phyloP scores from a whole-genome alignment of 2,113 vertebrate genomes.

The Seriola dumerili region DNA sequence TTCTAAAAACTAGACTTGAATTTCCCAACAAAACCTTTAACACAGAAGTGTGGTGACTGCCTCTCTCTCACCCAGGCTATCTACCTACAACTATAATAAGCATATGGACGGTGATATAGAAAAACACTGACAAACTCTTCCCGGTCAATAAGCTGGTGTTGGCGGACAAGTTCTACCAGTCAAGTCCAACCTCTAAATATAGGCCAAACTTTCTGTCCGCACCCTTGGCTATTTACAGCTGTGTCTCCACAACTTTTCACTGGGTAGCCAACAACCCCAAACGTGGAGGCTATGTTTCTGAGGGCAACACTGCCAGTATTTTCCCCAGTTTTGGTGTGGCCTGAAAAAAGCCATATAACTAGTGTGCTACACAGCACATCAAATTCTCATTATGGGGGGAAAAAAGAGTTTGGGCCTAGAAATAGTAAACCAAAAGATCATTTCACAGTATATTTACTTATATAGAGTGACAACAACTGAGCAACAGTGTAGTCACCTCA shows the following conservation, averaged over 20 bases:
- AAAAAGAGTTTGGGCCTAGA: neutral
- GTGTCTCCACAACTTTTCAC: constrained; percentile 54
- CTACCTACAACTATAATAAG: neutral
- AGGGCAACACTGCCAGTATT: constrained; percentile 26
- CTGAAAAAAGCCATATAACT: constrained; percentile 6
- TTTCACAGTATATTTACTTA: neutral
- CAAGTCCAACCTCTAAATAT: constrained; percentile 74
- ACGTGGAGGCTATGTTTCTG: constrained; percentile 48
- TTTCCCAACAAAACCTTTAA: constrained; percentile 36
- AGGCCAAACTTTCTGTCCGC: constrained; percentile 72
- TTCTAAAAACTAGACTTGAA: neutral
- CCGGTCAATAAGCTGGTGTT: constrained; percentile 46
- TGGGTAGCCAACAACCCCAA: constrained; percentile 57
- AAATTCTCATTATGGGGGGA: neutral
- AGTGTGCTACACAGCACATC: neutral
- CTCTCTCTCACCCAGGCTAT: neutral
- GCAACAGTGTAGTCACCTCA: neutral
- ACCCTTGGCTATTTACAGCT: constrained; percentile 81
- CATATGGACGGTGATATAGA: neutral
- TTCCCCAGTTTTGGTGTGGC: neutral
- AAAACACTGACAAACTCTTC: constrained; percentile 15
- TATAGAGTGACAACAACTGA: constrained; percentile 8
- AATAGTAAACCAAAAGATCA: neutral
- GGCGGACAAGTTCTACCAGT: constrained; percentile 53
- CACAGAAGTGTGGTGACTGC: constrained; percentile 3